Conservation (phyloP, 1,140 invertebrate genomes). For the Zaprionus kolodkinae region DNA sequence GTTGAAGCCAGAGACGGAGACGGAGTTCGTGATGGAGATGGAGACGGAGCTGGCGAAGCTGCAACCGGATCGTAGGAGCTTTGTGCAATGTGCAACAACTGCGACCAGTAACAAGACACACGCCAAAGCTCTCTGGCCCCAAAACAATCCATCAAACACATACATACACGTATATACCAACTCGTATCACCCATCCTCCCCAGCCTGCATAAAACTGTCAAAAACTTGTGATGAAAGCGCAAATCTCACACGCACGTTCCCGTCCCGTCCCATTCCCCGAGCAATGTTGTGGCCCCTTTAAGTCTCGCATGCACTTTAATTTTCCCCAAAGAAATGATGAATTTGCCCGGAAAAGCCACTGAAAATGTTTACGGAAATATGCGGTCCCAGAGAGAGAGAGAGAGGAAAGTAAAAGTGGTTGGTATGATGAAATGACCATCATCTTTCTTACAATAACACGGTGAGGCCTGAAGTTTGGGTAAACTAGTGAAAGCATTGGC, state of each 20-base stretch:
- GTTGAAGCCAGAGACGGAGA: neutral
- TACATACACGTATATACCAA: slow-evolving; percentile 10
- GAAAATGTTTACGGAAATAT: slow-evolving; percentile 68
- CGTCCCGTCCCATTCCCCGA: too few species aligned
- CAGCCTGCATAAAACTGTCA: slow-evolving; percentile 68
- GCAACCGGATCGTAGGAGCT: neutral
- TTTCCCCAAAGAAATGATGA: slow-evolving; percentile 57
- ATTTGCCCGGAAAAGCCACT: slow-evolving; percentile 57
- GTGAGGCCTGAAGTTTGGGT: slow-evolving; percentile 25
- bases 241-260: slow-evolving; percentile 34
- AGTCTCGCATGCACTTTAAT: slow-evolving; percentile 25
- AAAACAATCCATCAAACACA: slow-evolving; percentile 62
- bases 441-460: slow-evolving; percentile 62
- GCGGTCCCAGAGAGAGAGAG: slow-evolving; percentile 35
- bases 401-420: slow-evolving; percentile 59
- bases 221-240: slow-evolving; percentile 47
- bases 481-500: slow-evolving; percentile 46
- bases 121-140: slow-evolving; percentile 21
- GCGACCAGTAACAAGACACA: slow-evolving; percentile 30
- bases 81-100: slow-evolving; percentile 31
- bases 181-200: slow-evolving; percentile 1
- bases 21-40: neutral
- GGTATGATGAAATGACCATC: slow-evolving; percentile 64
- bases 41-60: neutral
- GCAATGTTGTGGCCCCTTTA: slow-evolving; percentile 20